Base-by-base conservation (phyloP, 2,113 vertebrate genomes). In the Anthoscopus minutus region DNA sequence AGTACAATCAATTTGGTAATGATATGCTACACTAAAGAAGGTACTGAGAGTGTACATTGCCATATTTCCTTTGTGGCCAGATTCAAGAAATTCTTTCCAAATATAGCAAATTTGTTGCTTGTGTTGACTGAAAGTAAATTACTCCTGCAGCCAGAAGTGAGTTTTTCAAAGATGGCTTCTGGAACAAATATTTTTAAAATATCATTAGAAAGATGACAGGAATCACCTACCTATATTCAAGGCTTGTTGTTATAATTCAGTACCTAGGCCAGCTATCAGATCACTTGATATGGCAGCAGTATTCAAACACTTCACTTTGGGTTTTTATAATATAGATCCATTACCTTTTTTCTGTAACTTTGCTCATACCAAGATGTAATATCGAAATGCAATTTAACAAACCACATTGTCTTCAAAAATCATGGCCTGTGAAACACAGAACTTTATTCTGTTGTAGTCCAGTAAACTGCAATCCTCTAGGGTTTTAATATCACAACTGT, bases 401-500 rank as follows among this genome's bases (percentile, higher is more conserved):
- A 58, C 15, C 5, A 21, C 0, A 2, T 38, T 81, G 1, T 70
- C 13, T 86, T 56, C 12, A 78, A 88, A 93, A 82, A 42, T 51
- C 17, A 54, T 73, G 17, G 6, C 19, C 8, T 72, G 7, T 42
- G 62, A 91, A 24, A 71, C 16, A 53, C 13, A 73, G 33, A 89
- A 69, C 37, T 76, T 72, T 65, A 35, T 22, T 80, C 47, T 58
- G 19, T 53, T 89, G 13, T n/a, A 81, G 30, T n/a, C 33, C n/a
- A 24, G 47, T 25, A 86, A 84, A 67, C 40, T 62, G 24, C 35
- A 40, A 13, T 81, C 35, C 37, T 89, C 50, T 37, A 61, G 30
- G 47, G 51, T 86, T 95, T 89, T 86, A 93, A 85, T 89, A 95
- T 87, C 79, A 73, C 30, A 82, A 38, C 51, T 83, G 66, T 88